Percentiles rank a stretch among this genome's conserved stretches.
Conservation (phyloP, 1,140 invertebrate genomes). For the Pentalonia nigronervosa region DNA sequence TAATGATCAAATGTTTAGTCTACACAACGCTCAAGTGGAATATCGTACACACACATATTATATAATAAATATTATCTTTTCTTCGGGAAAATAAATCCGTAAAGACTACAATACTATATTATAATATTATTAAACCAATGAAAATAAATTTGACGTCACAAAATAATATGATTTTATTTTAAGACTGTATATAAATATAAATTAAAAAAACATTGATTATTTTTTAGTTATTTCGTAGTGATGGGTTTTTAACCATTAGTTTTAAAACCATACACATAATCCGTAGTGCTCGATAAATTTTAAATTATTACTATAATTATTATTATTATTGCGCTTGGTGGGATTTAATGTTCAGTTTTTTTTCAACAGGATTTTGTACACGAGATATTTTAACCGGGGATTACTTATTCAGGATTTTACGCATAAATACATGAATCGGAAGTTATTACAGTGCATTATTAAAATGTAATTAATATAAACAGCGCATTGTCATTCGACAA, state of each 20-base stretch:
- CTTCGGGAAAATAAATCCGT: neutral
- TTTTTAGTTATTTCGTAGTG: neutral
- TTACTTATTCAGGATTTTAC: constrained; percentile 26
- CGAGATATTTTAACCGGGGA: constrained; percentile 15
- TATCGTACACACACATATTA: neutral
- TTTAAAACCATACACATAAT: constrained; percentile 37
- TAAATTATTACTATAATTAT: constrained; percentile 49
- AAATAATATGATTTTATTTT: neutral
- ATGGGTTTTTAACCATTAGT: constrained; percentile 40
- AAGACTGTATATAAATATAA: constrained; percentile 18
- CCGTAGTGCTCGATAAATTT: constrained; percentile 32
- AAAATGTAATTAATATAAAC: constrained; percentile 43
- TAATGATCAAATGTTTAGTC: neutral
- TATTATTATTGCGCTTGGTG: constrained; percentile 12
- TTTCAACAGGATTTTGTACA: neutral
- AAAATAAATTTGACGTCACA: neutral
- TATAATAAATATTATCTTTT: neutral
- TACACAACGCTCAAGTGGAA: neutral
- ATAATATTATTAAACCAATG: neutral
- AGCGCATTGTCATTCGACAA: constrained; percentile 15
- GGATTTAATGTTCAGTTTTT: constrained; percentile 34
- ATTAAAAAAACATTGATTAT: neutral
- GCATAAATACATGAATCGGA: constrained; percentile 1
- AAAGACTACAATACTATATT: neutral
- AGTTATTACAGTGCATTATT: neutral